A percentile compares a stretch with the other conserved stretches of the same genome.
These are phyloP conservation scores for Megaceryle torquata DNA, from an alignment of 2,113 vertebrate species.

Conservation along the genomic window DNA sequence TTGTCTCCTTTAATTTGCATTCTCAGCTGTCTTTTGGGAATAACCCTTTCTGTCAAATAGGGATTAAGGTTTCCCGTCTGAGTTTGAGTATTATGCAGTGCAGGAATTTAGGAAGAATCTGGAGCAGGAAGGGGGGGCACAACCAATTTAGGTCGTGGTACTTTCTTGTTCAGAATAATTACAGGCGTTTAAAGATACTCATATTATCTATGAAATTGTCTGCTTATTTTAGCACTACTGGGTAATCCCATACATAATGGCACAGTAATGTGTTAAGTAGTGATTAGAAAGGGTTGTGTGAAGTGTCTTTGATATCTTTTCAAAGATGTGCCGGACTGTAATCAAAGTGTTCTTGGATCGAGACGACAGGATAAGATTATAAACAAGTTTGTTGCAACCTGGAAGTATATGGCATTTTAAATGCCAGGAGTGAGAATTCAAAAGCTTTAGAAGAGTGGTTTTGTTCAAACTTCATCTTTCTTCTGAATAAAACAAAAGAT, in stretches of 20 bases:
- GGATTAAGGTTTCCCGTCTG: background rate
- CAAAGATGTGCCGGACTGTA: background rate
- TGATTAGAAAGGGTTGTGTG: background rate
- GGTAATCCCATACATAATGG: background rate
- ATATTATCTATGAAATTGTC: background rate
- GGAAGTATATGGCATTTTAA: background rate
- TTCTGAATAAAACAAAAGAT: background rate
- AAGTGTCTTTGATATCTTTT: background rate
- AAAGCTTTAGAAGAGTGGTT: background rate
- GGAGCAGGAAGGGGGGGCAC: background rate
- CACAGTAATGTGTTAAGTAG: background rate
- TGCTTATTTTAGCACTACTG: background rate
- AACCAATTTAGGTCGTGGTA: background rate
- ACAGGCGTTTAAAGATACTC: background rate
- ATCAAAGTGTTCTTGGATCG: background rate
- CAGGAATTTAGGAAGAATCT: background rate
- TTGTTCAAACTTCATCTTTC: background rate
- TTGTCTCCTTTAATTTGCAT: background rate
- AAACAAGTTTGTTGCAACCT: background rate
- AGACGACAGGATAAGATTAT: background rate
- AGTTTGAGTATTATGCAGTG: too few species aligned
- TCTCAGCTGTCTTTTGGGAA: background rate
- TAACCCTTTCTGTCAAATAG: background rate
- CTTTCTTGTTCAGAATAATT: background rate
- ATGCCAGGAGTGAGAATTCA: background rate